phyloP scores from a whole-genome alignment of 2,797 vertebrate genomes.

The Falco columbarius region DNA sequence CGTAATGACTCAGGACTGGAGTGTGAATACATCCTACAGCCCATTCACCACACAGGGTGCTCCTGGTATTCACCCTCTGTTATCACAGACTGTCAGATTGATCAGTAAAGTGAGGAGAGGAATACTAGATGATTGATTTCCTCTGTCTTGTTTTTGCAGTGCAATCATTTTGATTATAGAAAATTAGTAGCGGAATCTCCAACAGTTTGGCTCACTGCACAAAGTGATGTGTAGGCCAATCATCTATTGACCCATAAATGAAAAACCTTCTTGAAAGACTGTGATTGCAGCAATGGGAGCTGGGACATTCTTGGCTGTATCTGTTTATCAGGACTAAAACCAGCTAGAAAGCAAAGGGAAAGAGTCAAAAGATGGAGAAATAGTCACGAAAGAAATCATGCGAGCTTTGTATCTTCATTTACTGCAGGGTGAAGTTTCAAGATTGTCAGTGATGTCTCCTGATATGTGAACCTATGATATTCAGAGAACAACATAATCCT shows the following conservation, averaged over 20 bases:
- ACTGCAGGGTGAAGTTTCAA: background rate
- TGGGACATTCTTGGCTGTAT: background rate
- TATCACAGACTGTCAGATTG: background rate
- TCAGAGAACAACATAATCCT: background rate
- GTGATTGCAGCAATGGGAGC: background rate
- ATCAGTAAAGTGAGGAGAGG: background rate
- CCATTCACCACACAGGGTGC: background rate
- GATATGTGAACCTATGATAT: background rate
- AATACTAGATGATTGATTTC: background rate
- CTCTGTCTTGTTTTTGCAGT: background rate
- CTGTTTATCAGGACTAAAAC: background rate
- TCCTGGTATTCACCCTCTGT: background rate
- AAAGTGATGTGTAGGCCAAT: background rate
- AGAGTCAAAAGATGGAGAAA: background rate
- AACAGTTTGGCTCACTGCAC: background rate
- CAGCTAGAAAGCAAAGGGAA: background rate
- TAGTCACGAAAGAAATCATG: background rate
- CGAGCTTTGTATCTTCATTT: background rate
- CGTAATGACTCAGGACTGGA: background rate
- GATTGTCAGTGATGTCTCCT: background rate
- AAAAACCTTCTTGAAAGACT: background rate
- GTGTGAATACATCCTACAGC: background rate
- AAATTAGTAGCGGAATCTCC: background rate
- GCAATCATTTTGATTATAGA: background rate
- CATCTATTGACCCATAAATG: background rate